Evolutionary conservation across 2,797 vertebrate species (phyloP).

Genomic region (Diplodus puntazzo): DNA sequence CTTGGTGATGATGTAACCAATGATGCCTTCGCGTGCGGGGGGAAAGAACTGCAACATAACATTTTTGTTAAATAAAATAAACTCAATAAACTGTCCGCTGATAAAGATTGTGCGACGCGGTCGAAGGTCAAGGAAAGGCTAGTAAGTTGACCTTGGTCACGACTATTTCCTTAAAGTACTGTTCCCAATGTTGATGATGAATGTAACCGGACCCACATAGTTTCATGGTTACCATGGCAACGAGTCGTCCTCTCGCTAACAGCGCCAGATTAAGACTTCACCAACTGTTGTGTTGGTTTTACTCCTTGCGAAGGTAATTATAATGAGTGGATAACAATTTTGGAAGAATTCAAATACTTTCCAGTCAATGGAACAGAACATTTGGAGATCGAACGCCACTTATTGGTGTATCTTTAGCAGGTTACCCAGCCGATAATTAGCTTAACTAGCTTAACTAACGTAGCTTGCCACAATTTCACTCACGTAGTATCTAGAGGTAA

Average conservation of each 20-base stretch:
- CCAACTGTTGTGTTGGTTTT: not conserved
- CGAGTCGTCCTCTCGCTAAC: not conserved
- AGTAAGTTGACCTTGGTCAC: too few species aligned
- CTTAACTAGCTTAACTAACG: not conserved
- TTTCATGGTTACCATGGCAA: constrained; percentile 44
- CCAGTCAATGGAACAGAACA: not conserved
- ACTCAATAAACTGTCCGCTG: too few species aligned
- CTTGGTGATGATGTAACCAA: constrained; percentile 24
- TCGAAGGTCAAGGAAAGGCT: too few species aligned
- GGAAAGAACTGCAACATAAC: too few species aligned
- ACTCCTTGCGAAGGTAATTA: constrained; percentile 35
- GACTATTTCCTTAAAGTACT: too few species aligned
- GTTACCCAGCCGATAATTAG: not conserved
- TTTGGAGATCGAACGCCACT: not conserved
- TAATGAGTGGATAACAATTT: not conserved
- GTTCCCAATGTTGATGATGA: too few species aligned
- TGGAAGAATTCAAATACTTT: not conserved
- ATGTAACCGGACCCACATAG: not conserved
- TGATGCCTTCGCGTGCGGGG: not conserved
- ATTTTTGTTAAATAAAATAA: too few species aligned
- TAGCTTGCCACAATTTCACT: not conserved
- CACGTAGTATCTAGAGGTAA: too few species aligned
- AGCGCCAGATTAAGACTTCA: fast-evolving
- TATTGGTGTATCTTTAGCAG: too few species aligned
- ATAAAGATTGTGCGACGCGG: too few species aligned